These are phyloP conservation scores for Clamator glandarius DNA, from an alignment of 2,797 vertebrate species.

Conservation along the genomic window DNA sequence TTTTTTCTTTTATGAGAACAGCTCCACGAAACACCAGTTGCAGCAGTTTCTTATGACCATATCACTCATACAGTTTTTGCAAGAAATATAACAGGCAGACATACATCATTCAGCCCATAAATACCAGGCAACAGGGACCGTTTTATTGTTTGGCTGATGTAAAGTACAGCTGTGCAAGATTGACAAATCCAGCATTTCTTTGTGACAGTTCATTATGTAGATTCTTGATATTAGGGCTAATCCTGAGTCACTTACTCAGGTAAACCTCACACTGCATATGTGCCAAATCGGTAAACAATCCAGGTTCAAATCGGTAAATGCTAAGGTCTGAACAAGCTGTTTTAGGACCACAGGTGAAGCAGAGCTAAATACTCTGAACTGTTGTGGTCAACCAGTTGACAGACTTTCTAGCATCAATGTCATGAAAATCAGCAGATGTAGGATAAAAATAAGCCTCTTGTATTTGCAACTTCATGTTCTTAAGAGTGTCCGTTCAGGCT, in stretches of 20 bases:
- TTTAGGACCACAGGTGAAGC: neutral
- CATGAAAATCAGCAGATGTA: neutral
- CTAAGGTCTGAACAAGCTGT: neutral
- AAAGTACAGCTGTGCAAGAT: constrained; percentile 24
- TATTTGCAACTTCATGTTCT: neutral
- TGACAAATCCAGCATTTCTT: constrained; percentile 23
- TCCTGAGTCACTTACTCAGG: neutral
- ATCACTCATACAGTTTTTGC: neutral
- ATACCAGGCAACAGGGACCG: neutral
- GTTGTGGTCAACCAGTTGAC: neutral
- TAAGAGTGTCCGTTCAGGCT: neutral
- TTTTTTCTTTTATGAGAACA: neutral
- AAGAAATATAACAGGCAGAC: neutral
- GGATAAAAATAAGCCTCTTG: neutral
- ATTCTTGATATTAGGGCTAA: constrained; percentile 15
- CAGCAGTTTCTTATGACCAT: neutral
- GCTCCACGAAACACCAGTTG: neutral
- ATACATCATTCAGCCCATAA: neutral
- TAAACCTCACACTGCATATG: neutral
- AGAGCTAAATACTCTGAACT: neutral
- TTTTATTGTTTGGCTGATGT: constrained; percentile 18
- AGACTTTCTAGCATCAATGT: neutral
- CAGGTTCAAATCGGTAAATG: neutral
- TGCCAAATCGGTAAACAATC: neutral
- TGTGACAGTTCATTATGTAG: constrained; percentile 12